Conservation (phyloP, 2,797 vertebrate species). For the Centroberyx gerrardi region DNA sequence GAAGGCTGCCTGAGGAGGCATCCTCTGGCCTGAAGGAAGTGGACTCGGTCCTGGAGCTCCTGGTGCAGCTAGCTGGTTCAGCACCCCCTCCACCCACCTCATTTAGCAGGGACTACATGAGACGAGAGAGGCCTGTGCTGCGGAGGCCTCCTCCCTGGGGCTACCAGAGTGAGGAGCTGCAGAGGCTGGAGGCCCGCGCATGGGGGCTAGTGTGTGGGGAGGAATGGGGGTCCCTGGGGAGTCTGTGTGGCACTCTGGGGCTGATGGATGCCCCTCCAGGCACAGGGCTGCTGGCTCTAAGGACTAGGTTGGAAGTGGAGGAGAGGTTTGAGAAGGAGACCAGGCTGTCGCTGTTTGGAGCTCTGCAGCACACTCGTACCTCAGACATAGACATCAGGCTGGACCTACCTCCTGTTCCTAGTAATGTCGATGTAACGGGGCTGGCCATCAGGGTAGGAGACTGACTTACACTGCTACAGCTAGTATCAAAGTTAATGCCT, state of each 20-base stretch:
- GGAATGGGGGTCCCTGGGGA: conserved; percentile 83
- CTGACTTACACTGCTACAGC: neutral
- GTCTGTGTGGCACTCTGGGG: conserved; percentile 84
- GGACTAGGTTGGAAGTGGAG: conserved; percentile 83
- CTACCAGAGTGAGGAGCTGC: conserved; percentile 85
- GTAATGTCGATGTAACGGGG: conserved; percentile 93
- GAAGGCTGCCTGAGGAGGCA: conserved; percentile 78
- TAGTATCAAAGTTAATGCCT: conserved; percentile 2
- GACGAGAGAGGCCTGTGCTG: conserved; percentile 78
- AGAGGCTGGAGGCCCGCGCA: conserved; percentile 83
- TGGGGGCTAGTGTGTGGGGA: conserved; percentile 86
- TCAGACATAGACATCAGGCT: conserved; percentile 93
- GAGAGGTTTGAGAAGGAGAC: conserved; percentile 95
- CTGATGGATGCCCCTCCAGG: conserved; percentile 91
- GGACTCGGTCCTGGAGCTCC: conserved; percentile 89
- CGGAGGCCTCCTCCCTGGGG: conserved; percentile 78
- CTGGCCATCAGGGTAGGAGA: conserved; percentile 91
- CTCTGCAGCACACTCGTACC: conserved; percentile 93
- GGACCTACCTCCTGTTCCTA: conserved; percentile 94
- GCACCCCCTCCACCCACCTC: conserved; percentile 84
- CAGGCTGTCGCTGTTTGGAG: conserved; percentile 92
- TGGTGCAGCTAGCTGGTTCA: conserved; percentile 92
- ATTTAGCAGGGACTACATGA: conserved; percentile 86
- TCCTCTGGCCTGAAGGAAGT: conserved; percentile 83
- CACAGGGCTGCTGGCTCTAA: conserved; percentile 88